Conservation (phyloP, 2,113 vertebrate genomes). For the Sylvietta virens region DNA sequence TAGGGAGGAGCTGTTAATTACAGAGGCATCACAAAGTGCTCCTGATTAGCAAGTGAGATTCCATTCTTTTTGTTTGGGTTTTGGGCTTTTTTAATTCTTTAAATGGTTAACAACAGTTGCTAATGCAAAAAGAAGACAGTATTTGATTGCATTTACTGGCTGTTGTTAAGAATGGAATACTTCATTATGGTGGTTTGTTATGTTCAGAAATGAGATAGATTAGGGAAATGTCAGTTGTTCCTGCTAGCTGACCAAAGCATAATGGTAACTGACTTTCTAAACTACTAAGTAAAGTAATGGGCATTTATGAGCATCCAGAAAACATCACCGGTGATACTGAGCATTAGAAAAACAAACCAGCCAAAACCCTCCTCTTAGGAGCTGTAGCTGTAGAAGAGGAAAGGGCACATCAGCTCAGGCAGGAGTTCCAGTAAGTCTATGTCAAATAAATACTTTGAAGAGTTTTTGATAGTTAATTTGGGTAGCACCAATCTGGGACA, state of each 20-base stretch:
- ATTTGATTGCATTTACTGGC: neutral
- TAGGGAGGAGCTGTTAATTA: conserved; percentile 31
- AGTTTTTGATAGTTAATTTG: neutral
- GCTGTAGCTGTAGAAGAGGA: neutral
- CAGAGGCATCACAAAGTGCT: neutral
- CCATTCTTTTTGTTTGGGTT: neutral
- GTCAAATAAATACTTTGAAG: neutral
- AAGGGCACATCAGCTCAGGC: neutral
- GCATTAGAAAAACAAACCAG: neutral
- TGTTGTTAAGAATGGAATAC: neutral
- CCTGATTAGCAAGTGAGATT: neutral
- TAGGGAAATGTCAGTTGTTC: neutral
- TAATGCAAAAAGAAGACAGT: neutral
- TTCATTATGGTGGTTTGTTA: neutral
- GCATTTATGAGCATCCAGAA: neutral
- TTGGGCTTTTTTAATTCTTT: neutral
- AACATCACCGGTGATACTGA: neutral
- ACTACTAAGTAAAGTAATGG: neutral
- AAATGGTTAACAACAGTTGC: neutral
- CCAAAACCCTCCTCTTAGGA: neutral
- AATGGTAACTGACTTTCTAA: neutral
- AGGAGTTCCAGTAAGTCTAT: neutral
- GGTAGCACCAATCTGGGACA: neutral
- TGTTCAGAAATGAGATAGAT: neutral
- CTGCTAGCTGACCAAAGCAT: neutral